Base-by-base conservation (phyloP, 2,797 vertebrate genomes). In the Hemitrygon akajei region DNA sequence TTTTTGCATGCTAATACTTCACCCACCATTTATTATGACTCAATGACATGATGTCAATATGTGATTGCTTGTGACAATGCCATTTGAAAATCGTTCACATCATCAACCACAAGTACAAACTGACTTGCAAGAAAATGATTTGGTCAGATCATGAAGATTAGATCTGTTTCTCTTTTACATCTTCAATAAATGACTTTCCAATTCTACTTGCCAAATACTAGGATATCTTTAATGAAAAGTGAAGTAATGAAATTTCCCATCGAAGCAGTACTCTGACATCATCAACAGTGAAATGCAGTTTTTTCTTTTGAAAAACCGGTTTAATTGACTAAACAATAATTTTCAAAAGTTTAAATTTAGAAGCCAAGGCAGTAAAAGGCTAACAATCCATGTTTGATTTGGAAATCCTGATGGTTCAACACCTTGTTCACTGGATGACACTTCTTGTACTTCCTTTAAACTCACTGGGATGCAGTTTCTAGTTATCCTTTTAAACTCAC, bases 21-120 rank as follows among this genome's bases (percentile, higher is more conserved):
- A 0, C 94, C 94, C 96, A 94, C 96, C 95, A 96, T 96, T 94
- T 95, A 86, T 95, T 95, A 96, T 94, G 93, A 95, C 94, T 94
- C 89, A 76, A 95, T 94, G 95, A 95, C 94, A 94, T 96, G 94
- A 95, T 34, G 93, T 95, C 95, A 95, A 96, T 96, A 96, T 94
- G 93, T 94, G 95, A 95, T 96, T 56, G 91, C 71, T 95, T 95
- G 94, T 94, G 94, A 94, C 86, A 94, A 27, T 79, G 37, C 16
- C 18, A 71, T 37, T 92, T 40, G 37, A 10, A 92, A 75, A 92
- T 73, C 40, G 34, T 40, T 93, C 71, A 93, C 30, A 91, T n/a
- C 47, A 30, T 27, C n/a, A 22, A 34, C 20, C 89, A 91, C 14
- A 37, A 37, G 6, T 71, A 91, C 66, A 27, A 71, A 22, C 18